Conservation (phyloP, 2,113 vertebrate genomes). For the Oncorhynchus clarkii region DNA sequence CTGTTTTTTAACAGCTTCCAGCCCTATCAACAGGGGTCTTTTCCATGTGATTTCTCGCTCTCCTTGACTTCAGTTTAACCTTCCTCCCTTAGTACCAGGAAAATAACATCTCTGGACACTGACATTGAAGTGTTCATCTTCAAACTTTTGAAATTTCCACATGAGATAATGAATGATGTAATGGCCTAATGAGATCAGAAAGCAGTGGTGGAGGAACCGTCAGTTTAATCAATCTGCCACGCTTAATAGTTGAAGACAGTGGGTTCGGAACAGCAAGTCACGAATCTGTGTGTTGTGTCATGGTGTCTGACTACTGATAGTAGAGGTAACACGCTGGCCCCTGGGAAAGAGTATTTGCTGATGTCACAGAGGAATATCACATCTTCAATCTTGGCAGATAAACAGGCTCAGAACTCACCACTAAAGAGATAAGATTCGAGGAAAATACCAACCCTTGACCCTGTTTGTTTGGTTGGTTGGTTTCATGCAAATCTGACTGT, state of each 20-base stretch:
- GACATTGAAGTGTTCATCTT: background rate
- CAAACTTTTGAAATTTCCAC: background rate
- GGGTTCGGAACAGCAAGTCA: background rate
- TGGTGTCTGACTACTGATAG: conserved; percentile 2
- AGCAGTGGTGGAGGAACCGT: background rate
- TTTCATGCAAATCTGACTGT: background rate
- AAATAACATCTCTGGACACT: background rate
- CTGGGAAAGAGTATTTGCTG: background rate
- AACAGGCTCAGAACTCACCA: background rate
- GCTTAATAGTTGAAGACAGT: background rate
- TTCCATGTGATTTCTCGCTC: background rate
- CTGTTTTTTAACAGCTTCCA: background rate
- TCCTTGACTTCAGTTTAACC: background rate
- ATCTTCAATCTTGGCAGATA: conserved; percentile 10
- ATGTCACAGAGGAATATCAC: background rate
- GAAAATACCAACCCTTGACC: background rate
- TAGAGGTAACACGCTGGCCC: background rate
- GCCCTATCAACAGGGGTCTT: background rate
- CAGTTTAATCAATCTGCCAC: background rate
- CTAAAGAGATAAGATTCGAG: background rate
- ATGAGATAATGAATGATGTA: background rate
- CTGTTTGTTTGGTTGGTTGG: background rate
- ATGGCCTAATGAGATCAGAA: background rate
- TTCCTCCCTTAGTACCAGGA: background rate
- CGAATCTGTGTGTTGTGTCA: background rate